A percentile compares a stretch with the other conserved stretches of the same genome.
phyloP scores from a whole-genome alignment of 1,140 invertebrate genomes.

The Halesus radiatus region DNA sequence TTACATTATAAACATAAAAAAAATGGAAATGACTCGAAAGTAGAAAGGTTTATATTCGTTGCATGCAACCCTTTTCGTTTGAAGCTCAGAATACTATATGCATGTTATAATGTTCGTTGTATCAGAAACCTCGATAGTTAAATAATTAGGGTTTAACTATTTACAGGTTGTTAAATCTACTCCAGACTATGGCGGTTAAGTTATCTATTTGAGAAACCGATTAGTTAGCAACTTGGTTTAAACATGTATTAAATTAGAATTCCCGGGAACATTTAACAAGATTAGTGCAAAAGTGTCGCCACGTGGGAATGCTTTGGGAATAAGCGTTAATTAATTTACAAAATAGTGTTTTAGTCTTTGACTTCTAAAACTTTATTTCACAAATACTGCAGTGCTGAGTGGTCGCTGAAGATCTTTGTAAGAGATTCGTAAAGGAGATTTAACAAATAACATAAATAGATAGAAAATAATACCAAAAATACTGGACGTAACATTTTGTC shows the following conservation, averaged over 20 bases:
- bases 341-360: too few species aligned
- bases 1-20: slow-evolving; percentile 33
- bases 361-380: too few species aligned
- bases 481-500: slow-evolving; percentile 2
- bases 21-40: slow-evolving; percentile 20
- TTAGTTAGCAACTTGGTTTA: too few species aligned
- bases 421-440: slow-evolving; percentile 16
- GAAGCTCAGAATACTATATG: not conserved
- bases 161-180: slow-evolving; percentile 29
- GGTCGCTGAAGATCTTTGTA: too few species aligned
- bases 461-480: slow-evolving; percentile 21
- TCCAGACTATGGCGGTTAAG: not conserved
- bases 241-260: too few species aligned
- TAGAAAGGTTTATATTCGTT: not conserved
- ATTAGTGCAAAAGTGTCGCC: too few species aligned
- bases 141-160: slow-evolving; percentile 4
- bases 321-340: too few species aligned
- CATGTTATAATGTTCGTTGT: slow-evolving; percentile 23
- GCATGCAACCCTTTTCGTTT: slow-evolving; percentile 2
- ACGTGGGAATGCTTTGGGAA: too few species aligned
- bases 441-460: slow-evolving; percentile 1
- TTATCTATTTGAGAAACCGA: slow-evolving; percentile 5
- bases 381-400: too few species aligned
- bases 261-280: too few species aligned
- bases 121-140: slow-evolving; percentile 30